These are phyloP conservation scores for Acanthosepion esculentum DNA, from an alignment of 2,888 invertebrate genomes.

Conservation along the genomic window DNA sequence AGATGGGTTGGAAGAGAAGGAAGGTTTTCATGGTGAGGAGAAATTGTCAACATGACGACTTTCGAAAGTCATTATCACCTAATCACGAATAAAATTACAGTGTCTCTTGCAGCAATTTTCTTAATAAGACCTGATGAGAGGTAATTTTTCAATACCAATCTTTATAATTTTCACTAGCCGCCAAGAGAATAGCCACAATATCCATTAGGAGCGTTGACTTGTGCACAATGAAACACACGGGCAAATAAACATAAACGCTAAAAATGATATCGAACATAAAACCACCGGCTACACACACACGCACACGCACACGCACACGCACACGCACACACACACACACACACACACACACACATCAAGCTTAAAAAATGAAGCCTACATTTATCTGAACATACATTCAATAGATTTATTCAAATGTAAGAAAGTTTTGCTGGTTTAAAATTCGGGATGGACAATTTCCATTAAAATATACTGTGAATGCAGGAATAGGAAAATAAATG, in stretches of 20 bases:
- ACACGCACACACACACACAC: background rate
- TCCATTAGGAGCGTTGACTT: background rate
- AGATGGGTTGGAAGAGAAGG: background rate
- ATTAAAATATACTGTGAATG: too few species aligned
- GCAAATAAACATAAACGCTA: background rate
- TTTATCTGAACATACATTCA: too few species aligned
- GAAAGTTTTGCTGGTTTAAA: too few species aligned
- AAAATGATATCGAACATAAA: background rate
- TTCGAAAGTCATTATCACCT: constrained; percentile 33
- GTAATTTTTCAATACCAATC: constrained; percentile 17
- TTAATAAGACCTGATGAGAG: background rate
- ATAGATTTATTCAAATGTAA: too few species aligned
- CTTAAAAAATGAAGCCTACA: too few species aligned
- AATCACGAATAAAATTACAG: background rate
- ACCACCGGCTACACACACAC: background rate
- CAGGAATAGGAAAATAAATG: too few species aligned
- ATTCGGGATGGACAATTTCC: too few species aligned
- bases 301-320: background rate
- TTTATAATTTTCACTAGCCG: background rate
- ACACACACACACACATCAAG: background rate
- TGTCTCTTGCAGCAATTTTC: constrained; percentile 22
- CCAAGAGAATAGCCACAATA: background rate
- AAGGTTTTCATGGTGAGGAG: background rate
- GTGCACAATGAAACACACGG: background rate
- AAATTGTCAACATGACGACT: background rate